Evolutionary conservation across 2,113 vertebrate species (phyloP), one percentile per base, ranked within the genome.

Genomic region (Haemorhous mexicanus): DNA sequence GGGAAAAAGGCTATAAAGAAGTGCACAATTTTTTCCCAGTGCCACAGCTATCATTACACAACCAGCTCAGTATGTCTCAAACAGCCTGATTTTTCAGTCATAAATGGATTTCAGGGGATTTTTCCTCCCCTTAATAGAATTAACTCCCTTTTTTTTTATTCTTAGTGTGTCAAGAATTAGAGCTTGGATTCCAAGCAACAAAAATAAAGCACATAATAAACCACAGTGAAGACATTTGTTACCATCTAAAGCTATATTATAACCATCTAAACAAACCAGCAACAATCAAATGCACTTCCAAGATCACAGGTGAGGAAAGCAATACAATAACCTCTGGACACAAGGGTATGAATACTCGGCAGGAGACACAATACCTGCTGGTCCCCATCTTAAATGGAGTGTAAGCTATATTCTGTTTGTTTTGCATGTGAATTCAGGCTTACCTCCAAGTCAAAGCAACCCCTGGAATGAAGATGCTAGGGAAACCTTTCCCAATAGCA

Each of bases 11-110:
- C 30, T 33, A 64, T 3, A 32, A 30, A 33, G 52, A 78, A 88
- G 50, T 0, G 0, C 6, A 30, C 0, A 0, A 2, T 7, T 47
- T 62, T 32, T 37, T 30, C 11, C 11, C 61, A 47, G 4, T 21
- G 7, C 22, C 63, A 35, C 4, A 37, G 9, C 6, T 24, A 24
- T 22, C 14, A 35, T 15, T 35, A 85, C 19, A 66, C 23, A 74
- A n/a, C 10, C 69, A 74, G 11, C 23, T 59, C 30, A 28, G 5
- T 8, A 8, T 4, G 21, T 56, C 43, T 77, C 46, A 66, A 35
- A n/a, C 14, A 67, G 16, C 10, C 37, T n/a, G 15, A 3, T 15
- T 62, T 46, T 86, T 47, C 41, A 56, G 46, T 14, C 11, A 7
- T 3, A 6, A 58, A 16, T 46, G 12, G 87, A n/a, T 9, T 35